Evolutionary conservation across 2,888 invertebrate species (phyloP), one percentile per base, ranked within the genome.

Genomic region (Tineola bisselliella): DNA sequence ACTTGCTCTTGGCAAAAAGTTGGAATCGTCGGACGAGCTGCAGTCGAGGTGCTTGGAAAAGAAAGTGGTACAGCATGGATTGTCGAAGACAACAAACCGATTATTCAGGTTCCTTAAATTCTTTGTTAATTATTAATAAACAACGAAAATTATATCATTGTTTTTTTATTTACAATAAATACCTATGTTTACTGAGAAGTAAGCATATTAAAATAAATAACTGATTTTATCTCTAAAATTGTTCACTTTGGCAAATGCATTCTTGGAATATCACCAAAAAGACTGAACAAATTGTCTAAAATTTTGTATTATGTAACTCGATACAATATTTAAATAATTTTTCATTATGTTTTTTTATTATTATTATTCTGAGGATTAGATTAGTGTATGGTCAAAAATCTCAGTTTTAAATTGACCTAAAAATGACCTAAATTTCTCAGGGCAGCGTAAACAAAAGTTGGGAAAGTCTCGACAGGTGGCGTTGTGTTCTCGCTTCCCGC

Each of bases 31-130:
- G 76, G 75, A 0, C 69, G 70, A 19, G 77, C 75, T 4, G 75
- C 73, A 0, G 72, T 74, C 6, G 74, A 77, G 8, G 64, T 76
- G 0, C 77, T 74, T 25, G 73, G 77, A 61, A 75, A 73, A 48
- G 76, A 79, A 11, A 88, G 82, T 68, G 89, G 88, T 0, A 84
- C 87, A 1, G 83, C 87, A 0, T 89, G 89, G 89, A 73, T 87
- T 19, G 76, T 82, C 17, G 87, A 88, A 70, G 88, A 80, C 1
- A 74, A 71, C 0, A 69, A 76, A 61, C 79, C 80, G 2, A 72
- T 76, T 44, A 74, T 72, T 62, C 69, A 77, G 66, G 72, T 77
- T 4, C 33, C 48, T 17, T 43, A 60, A 19, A 38, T 12, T 38
- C 1, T 38, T 12, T 12, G n/a, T 25, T 25, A 25, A 25, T n/a